Base-by-base conservation (phyloP, 2,888 invertebrate genomes). In the Ophion ventricosus region DNA sequence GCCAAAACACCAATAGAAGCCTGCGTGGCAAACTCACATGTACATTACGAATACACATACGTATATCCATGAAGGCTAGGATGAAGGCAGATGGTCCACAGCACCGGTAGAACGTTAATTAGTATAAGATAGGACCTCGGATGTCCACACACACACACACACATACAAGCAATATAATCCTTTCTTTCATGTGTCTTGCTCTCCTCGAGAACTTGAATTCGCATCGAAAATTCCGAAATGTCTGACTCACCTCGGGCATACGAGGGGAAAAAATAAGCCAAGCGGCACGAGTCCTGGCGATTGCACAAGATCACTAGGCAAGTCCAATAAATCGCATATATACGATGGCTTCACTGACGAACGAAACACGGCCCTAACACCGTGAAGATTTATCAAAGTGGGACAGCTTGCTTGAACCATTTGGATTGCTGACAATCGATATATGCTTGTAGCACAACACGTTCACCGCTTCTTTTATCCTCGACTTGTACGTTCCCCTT, bases 221-320 rank as follows among this genome's bases (percentile, higher is more conserved):
- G 76, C 63, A 64, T 74, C 43, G 57, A 77, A 84, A 81, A 81
- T 81, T 81, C 74, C 78, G 66, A 84, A 84, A 78, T 78, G 64
- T 70, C 78, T 82, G 83, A 86, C 67, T 85, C 86, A 86, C 73
- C 82, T 17, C 29, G 64, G 5, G 14, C n/a, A 61, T 35, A 57
- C 67, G 56, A 74, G 63, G 81, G 73, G 49, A 70, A 49, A n/a
- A 77, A 84, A 81, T 66, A 78, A 75, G 43, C 40, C 84, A 66
- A 66, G 23, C 69, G 74, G 84, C 69, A 69, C 63, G 67, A 63
- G 35, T 73, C 67, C 69, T 29, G 49, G 17, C 54, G 70, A 74
- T 84, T 84, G 84, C 84, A 78, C 84, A 84, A 84, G 80, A 84
- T 78, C 54, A 49, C 56, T 63, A 29, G 57, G 57, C 69, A 40